phyloP scores from a whole-genome alignment of 2,888 invertebrate genomes.

The Conistra vaccinii region DNA sequence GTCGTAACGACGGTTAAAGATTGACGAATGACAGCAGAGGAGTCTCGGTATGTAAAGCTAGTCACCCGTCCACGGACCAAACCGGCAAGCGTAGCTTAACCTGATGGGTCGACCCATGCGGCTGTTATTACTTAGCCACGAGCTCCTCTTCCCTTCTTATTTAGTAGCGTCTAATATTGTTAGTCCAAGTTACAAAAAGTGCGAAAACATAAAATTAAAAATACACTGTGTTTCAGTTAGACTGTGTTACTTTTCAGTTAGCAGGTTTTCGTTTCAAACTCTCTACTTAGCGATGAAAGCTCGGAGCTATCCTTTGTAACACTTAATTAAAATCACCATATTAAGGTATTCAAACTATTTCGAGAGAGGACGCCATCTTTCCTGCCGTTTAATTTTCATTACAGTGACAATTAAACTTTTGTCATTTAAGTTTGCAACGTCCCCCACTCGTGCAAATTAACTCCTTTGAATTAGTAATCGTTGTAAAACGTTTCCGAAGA shows the following conservation, averaged over 20 bases:
- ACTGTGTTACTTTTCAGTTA: background rate
- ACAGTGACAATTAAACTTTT: slow-evolving; percentile 58
- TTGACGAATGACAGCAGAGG: too few species aligned
- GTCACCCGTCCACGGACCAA: too few species aligned
- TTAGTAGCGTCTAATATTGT: background rate
- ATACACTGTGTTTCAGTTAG: background rate
- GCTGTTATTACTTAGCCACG: too few species aligned
- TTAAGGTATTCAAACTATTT: slow-evolving; percentile 52
- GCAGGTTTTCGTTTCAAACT: background rate
- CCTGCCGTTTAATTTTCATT: slow-evolving; percentile 47
- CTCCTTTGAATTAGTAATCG: slow-evolving; percentile 59
- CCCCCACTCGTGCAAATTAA: slow-evolving; percentile 57
- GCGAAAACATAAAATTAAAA: slow-evolving; percentile 10
- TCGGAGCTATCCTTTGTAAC: slow-evolving; percentile 22
- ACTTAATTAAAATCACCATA: slow-evolving; percentile 48
- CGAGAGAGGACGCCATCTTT: slow-evolving; percentile 44
- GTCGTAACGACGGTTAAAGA: too few species aligned
- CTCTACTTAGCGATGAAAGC: slow-evolving; percentile 18
- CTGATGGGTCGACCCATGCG: too few species aligned
- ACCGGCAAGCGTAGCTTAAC: too few species aligned
- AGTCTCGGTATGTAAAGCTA: too few species aligned
- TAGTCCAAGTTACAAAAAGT: background rate
- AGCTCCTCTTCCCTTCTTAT: too few species aligned
- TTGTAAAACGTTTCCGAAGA: slow-evolving; percentile 26
- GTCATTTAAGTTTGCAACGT: slow-evolving; percentile 60